phyloP scores from a whole-genome alignment of 2,113 vertebrate genomes.

The Talpa occidentalis region DNA sequence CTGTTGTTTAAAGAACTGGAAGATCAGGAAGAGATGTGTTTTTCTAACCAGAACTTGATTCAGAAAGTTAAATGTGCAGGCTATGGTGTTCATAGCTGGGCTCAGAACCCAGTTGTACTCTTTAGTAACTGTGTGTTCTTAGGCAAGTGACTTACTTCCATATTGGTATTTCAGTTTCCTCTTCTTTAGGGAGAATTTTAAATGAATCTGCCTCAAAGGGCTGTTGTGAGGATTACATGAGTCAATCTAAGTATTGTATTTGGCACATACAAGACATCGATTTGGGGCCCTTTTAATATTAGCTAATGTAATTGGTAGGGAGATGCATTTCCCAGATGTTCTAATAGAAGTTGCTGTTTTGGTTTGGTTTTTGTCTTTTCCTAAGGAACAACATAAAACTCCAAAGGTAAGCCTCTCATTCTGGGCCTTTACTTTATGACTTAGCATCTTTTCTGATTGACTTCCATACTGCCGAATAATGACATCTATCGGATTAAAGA shows the following conservation, averaged over 20 bases:
- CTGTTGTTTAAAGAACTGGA: neutral
- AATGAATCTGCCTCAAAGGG: neutral
- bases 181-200: neutral
- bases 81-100: neutral
- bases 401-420: neutral
- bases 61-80: neutral
- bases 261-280: neutral
- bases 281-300: neutral
- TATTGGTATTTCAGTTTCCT: neutral
- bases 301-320: neutral
- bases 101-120: neutral
- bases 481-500: slow-evolving; percentile 2
- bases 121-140: neutral
- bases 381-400: neutral
- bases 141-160: neutral
- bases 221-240: neutral
- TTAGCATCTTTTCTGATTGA: neutral
- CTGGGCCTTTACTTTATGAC: neutral
- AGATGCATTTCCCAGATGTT: neutral
- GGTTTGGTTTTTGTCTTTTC: neutral
- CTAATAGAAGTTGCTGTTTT: neutral
- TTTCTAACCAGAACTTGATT: neutral
- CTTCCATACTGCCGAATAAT: neutral
- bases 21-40: neutral
- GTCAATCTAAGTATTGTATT: neutral